Base-by-base conservation (phyloP, 1,140 invertebrate species). In the Drosophila jambulina region DNA sequence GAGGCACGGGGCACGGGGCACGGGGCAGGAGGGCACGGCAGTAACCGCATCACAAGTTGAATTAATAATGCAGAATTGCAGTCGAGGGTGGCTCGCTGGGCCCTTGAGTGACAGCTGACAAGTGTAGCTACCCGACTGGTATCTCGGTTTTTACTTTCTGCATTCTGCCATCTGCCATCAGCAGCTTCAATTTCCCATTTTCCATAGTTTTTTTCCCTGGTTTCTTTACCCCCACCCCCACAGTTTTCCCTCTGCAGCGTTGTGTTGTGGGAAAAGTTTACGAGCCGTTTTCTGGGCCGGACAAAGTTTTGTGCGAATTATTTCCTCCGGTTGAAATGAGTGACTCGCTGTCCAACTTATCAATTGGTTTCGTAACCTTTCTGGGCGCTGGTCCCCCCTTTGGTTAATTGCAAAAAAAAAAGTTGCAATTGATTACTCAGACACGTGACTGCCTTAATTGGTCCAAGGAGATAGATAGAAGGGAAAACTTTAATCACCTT, bases 21-120 rank as follows among this genome's bases (percentile, higher is more conserved):
- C 32, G 56, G 12, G 21, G n/a, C n/a, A n/a, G n/a, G n/a, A n/a
- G n/a, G 45, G 36, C 19, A 12, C 7, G 29, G 29, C 60, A 46
- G 63, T 15, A 57, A 70, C 69, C 69, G 64, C 69, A 72, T 36
- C 53, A 49, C 61, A 76, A 77, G 63, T 77, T 68, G 49, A 77
- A 85, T 77, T 80, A 63, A 70, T 58, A 75, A 57, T 69, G 65
- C 64, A 53, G 63, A 71, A 78, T 67, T 77, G 75, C 72, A 76
- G 49, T 74, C 61, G 40, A 53, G 72, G 34, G 53, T 23, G 51
- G 27, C 0, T 27, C 23, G 0, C 10, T 13, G 32, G n/a, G 7
- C 8, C 51, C 17, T 25, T 51, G 67, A 70, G 29, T 70, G 67
- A 70, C 67, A 68, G 67, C 67, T 70, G 67, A 70, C 63, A 70